Evolutionary conservation across 2,888 invertebrate genomes (phyloP), one percentile per base, ranked within the genome.

Genomic region (Bibio marci): DNA sequence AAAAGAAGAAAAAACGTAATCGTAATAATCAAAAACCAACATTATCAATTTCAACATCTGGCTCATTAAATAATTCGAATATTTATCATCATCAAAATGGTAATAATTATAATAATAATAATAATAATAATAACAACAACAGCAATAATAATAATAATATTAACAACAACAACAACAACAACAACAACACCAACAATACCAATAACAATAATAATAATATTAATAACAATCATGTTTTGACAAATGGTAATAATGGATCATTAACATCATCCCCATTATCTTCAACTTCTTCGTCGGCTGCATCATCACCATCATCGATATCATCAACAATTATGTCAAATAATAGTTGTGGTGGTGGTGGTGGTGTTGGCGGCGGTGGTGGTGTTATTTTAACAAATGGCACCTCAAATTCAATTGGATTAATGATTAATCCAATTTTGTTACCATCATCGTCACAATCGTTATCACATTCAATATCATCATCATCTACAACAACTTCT

Each of bases 1-100:
- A 74, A 57, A 75, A 74, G 57, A 74, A 73, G 52, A 74, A 75
- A 54, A 73, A 76, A 46, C 70, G 76, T 44, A 77, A 78, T 60
- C 70, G 74, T 38, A 73, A 73, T 50, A 71, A 73, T 52, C 66
- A 69, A 43, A 64, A 73, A 48, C 74, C 78, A 6, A 62, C 69
- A 41, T 54, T 77, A 41, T 68, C 75, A 1, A 64, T 75, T 32
- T 63, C 52, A 35, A 52, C 52, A 22, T 22, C 22, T 6, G 8
- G 5, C 4, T 22, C 22, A 6, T 6, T 22, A 39, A 53, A 60
- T 3, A 61, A 56, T 43, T 58, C 63, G 30, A 51, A 53, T 13
- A 57, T 49, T 17, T 52, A 53, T 44, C 50, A 58, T 49, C 62
- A 57, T 25, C 56, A 56, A 39, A 46, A 45, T 38, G 13, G 32